These are phyloP conservation scores for Pogona vitticeps DNA, from an alignment of 2,113 vertebrate species.

Conservation along the genomic window DNA sequence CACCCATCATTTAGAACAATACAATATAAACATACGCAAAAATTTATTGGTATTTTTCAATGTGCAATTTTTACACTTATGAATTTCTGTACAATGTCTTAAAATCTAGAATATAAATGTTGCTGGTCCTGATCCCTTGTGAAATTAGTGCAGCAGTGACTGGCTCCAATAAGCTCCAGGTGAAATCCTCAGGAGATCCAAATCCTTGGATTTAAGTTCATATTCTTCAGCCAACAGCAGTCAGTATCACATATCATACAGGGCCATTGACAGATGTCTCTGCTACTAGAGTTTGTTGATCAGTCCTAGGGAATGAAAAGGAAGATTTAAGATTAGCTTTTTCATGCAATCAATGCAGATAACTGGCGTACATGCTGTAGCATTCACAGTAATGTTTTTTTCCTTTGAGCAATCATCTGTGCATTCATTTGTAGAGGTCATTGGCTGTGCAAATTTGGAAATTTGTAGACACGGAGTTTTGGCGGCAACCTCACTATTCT, in stretches of 20 bases:
- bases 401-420: too few relatives aligned
- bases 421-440: too few relatives aligned
- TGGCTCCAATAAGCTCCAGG: constrained; percentile 76
- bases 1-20: constrained; percentile 90
- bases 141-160: constrained; percentile 82
- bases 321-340: background rate
- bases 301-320: constrained; percentile 75
- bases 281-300: constrained; percentile 78
- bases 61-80: constrained; percentile 88
- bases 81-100: constrained; percentile 92
- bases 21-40: constrained; percentile 98
- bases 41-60: constrained; percentile 87
- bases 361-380: too few relatives aligned
- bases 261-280: constrained; percentile 89
- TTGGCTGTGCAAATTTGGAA: too few relatives aligned
- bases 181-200: constrained; percentile 73
- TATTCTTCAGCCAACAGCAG: constrained; percentile 76
- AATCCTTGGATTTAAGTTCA: constrained; percentile 74
- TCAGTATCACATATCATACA: constrained; percentile 80
- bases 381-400: too few relatives aligned
- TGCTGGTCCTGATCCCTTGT: constrained; percentile 97
- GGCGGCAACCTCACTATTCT: too few relatives aligned
- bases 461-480: too few relatives aligned
- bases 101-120: constrained; percentile 88
- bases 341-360: too few relatives aligned